A percentile compares a stretch with the other conserved stretches of the same genome.
Evolutionary conservation across 2,888 invertebrate genomes (phyloP).

Genomic region (Oxystoma pomonae): DNA sequence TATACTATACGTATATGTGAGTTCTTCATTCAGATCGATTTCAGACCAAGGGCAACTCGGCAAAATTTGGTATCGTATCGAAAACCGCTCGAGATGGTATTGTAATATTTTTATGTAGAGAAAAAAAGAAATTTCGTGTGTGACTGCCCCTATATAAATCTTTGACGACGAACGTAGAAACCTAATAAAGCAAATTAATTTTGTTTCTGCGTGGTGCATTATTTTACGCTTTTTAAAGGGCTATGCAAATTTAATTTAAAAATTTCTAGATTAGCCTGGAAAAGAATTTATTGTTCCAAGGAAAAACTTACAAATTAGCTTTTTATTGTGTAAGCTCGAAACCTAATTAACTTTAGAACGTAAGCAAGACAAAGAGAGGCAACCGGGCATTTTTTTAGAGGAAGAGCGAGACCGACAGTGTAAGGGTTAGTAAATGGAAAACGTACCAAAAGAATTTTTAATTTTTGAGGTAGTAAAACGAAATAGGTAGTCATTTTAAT

Average conservation of each 20-base stretch:
- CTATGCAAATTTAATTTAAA: constrained; percentile 3
- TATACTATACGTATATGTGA: no score
- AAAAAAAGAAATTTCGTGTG: no score
- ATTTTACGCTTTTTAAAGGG: neutral
- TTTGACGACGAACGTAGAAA: no score
- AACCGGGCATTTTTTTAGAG: neutral
- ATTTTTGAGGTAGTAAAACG: constrained; percentile 46
- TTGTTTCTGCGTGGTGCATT: neutral
- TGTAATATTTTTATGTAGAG: no score
- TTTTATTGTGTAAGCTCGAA: constrained; percentile 35
- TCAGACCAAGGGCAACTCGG: no score
- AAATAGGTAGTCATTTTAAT: constrained; percentile 49
- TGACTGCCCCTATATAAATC: no score
- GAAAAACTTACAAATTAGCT: constrained; percentile 31
- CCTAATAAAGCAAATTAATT: neutral
- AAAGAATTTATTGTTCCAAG: constrained; percentile 35
- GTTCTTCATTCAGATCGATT: no score
- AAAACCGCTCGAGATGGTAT: no score
- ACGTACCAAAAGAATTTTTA: constrained; percentile 41
- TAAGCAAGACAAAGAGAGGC: constrained; percentile 25
- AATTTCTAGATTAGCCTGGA: constrained; percentile 23
- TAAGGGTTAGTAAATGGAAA: constrained; percentile 30
- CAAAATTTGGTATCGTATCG: no score
- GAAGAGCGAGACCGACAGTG: neutral
- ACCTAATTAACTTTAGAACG: constrained; percentile 40